Base-by-base conservation (phyloP, 2,888 invertebrate genomes). In the Stenoptilia bipunctidactyla region DNA sequence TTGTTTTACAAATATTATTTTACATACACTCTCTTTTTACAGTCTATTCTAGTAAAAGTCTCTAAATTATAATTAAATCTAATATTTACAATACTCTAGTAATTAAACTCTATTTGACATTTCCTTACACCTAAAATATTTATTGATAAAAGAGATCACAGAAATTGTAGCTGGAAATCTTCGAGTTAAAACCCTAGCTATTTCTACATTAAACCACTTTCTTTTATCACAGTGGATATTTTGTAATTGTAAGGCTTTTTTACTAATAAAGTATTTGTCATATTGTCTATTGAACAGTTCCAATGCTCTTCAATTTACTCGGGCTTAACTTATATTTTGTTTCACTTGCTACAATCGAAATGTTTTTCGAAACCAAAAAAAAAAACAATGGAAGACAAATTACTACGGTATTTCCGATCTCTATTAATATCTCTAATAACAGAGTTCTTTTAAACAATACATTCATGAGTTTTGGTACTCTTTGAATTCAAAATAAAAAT, bases 111-210 rank as follows among this genome's bases (percentile, higher is more conserved):
- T 69, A 69, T 74, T 71, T 73, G 72, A 69, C 66, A 72, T 74
- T 72, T 73, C 75, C 62, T 73, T 80, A 80, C n/a, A n/a, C 65
- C 8, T 34, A 14, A 34, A 13, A 13, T 20, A n/a, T 34, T 34
- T 34, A 75, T 73, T 72, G 76, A 77, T 82, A 75, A 73, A 74
- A 84, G 85, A 85, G 85, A 85, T 85, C 85, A 85, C 85, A 85
- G 85, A 85, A 84, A 84, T 83, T 82, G 84, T 84, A 84, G 85
- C 84, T 83, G 83, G 82, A 83, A 84, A 83, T 80, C 73, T 79
- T 79, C 68, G 74, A 75, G 75, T 80, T 71, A 72, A 71, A 68
- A 66, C 64, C 67, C 76, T 79, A 77, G 69, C 72, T 14, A 30
- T 34, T 66, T 66, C 67, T 71, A 66, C 55, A 64, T 13, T 61